Percentiles rank a stretch among this genome's conserved stretches.
Conservation (phyloP, 1,140 invertebrate genomes). For the Thalassaphorura encarpata region DNA sequence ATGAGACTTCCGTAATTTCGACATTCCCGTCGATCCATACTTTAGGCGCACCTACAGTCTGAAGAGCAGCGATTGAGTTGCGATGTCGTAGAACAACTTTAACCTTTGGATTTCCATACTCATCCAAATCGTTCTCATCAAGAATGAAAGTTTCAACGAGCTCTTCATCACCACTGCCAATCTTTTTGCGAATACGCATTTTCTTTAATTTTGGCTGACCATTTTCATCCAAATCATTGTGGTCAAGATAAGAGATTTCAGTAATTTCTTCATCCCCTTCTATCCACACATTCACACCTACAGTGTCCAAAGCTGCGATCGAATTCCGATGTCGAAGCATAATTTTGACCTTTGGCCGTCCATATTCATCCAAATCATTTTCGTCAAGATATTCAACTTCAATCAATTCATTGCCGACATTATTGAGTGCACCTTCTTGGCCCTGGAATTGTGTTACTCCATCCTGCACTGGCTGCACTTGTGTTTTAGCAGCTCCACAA, state of each 20-base stretch:
- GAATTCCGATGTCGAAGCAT: not conserved
- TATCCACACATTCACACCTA: not conserved
- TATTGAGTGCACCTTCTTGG: not conserved
- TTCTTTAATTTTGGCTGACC: not conserved
- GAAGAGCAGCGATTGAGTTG: not conserved
- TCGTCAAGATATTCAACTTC: not conserved
- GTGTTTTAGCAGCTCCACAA: not conserved
- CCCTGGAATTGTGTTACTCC: not conserved
- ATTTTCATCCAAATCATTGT: conserved; percentile 2
- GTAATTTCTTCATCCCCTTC: conserved; percentile 5
- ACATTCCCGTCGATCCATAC: not conserved
- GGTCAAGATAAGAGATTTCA: not conserved
- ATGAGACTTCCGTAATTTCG: not conserved
- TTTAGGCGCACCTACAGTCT: not conserved
- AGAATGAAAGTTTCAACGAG: no score
- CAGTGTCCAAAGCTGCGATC: not conserved
- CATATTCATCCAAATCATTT: not conserved
- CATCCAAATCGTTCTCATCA: not conserved
- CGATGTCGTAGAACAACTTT: not conserved
- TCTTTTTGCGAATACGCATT: not conserved
- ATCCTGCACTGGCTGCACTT: not conserved
- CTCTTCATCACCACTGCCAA: no score
- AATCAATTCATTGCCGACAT: not conserved
- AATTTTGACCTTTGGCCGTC: not conserved
- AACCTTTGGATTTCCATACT: not conserved